Percentiles rank a stretch among this genome's conserved stretches.
phyloP scores from a whole-genome alignment of 1,140 invertebrate species.

The Sycobia sp. region DNA sequence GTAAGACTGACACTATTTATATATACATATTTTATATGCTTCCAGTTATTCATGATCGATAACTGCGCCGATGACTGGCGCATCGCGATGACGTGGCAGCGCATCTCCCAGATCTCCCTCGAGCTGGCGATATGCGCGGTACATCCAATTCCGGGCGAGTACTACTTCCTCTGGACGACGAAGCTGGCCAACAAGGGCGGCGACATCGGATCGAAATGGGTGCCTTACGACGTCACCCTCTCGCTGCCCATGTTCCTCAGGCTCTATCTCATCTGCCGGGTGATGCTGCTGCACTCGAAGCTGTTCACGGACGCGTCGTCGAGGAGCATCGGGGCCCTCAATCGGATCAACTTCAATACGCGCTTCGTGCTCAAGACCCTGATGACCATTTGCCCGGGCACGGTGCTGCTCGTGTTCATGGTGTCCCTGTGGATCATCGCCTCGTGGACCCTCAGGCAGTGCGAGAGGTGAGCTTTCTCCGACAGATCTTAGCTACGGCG shows the following conservation, averaged over 20 bases:
- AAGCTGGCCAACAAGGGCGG: slow-evolving; percentile 91
- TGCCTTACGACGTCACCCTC: slow-evolving; percentile 93
- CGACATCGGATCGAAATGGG: slow-evolving; percentile 80
- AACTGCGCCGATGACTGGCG: slow-evolving; percentile 99
- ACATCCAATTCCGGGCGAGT: slow-evolving; percentile 95
- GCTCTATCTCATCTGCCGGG: slow-evolving; percentile 97
- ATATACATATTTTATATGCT: too few species aligned
- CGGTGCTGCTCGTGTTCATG: slow-evolving; percentile 97
- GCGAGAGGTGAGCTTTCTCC: slow-evolving; percentile 90
- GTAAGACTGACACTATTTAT: too few species aligned
- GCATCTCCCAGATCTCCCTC: slow-evolving; percentile 89
- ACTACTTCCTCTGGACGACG: slow-evolving; percentile 95
- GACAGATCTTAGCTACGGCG: too few species aligned
- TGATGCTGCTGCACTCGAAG: slow-evolving; percentile 99
- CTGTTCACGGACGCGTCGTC: slow-evolving; percentile 98
- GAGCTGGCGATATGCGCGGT: slow-evolving; percentile 95
- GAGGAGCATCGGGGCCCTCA: slow-evolving; percentile 92
- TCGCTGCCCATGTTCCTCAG: slow-evolving; percentile 99
- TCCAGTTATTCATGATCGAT: slow-evolving; percentile 98
- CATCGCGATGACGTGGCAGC: slow-evolving; percentile 98
- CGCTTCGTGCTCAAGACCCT: slow-evolving; percentile 98
- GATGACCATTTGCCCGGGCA: slow-evolving; percentile 99
- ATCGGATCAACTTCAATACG: slow-evolving; percentile 99
- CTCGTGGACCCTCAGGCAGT: slow-evolving; percentile 97
- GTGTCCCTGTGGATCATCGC: slow-evolving; percentile 99